Evolutionary conservation across 64 coral and sea anemone genomes (phyloP).

Genomic region (Orbicella faveolata): DNA sequence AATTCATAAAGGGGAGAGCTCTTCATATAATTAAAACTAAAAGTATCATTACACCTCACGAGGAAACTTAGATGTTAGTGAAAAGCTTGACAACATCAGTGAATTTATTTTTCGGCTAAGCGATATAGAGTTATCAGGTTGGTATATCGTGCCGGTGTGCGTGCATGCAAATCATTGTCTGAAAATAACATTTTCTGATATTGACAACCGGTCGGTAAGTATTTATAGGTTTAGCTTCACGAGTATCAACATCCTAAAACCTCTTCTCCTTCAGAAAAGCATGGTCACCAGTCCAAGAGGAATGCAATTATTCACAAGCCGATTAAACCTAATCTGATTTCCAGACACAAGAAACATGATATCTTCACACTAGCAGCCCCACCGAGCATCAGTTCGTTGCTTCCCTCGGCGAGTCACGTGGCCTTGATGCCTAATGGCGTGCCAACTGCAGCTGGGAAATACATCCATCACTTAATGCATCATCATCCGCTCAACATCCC

Average conservation of each 20-base stretch:
- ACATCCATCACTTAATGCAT: constrained; percentile 35
- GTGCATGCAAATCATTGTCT: neutral
- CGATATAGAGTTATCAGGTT: too few relatives aligned
- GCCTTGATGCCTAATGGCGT: constrained; percentile 38
- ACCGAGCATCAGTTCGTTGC: constrained; percentile 18
- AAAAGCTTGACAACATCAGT: too few relatives aligned
- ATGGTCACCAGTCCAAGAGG: neutral
- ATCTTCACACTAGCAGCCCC: constrained; percentile 25
- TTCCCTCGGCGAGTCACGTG: constrained; percentile 15
- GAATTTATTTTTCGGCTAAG: too few relatives aligned
- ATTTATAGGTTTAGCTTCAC: neutral
- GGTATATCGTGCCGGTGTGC: too few relatives aligned
- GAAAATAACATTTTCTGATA: neutral
- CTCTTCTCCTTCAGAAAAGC: neutral
- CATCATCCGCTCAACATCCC: constrained; percentile 27
- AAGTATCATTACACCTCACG: too few relatives aligned
- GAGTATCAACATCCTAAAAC: neutral
- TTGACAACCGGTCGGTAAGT: too few relatives aligned
- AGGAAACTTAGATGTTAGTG: too few relatives aligned
- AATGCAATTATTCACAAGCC: neutral
- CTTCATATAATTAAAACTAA: too few relatives aligned
- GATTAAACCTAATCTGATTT: neutral
- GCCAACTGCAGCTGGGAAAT: neutral
- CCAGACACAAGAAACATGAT: constrained; percentile 23
- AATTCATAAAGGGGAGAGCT: too few relatives aligned